Conservation (phyloP, 1,140 invertebrate genomes). For the Cydia amplana region DNA sequence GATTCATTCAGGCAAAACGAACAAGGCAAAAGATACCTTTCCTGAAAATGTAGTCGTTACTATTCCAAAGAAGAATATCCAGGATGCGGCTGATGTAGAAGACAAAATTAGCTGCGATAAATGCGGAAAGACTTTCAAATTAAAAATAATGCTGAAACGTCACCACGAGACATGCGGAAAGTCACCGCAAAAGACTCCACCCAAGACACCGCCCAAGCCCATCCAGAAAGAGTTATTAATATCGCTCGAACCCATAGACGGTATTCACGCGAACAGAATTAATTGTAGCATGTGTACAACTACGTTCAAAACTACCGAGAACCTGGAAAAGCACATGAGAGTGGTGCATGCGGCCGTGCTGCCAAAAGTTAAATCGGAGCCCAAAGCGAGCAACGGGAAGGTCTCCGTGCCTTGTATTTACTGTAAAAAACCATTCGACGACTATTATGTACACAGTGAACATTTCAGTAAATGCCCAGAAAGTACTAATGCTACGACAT, state of each 20-base stretch:
- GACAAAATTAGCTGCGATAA: slow-evolving; percentile 63
- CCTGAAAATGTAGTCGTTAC: slow-evolving; percentile 35
- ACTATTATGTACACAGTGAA: slow-evolving; percentile 55
- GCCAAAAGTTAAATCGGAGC: slow-evolving; percentile 38
- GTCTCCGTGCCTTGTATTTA: slow-evolving; percentile 60
- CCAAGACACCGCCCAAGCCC: slow-evolving; percentile 36
- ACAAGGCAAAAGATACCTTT: neutral
- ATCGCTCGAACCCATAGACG: slow-evolving; percentile 61
- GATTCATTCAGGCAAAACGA: slow-evolving; percentile 45
- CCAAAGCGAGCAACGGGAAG: slow-evolving; percentile 35
- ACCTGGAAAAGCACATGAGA: slow-evolving; percentile 65
- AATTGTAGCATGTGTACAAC: slow-evolving; percentile 59
- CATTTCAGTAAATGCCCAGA: slow-evolving; percentile 59
- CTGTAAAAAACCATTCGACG: slow-evolving; percentile 55
- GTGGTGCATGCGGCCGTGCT: slow-evolving; percentile 62
- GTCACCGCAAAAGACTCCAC: slow-evolving; percentile 39
- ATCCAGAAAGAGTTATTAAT: slow-evolving; percentile 55
- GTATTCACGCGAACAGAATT: slow-evolving; percentile 38
- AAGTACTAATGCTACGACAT: slow-evolving; percentile 41
- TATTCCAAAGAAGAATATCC: slow-evolving; percentile 40
- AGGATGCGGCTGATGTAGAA: slow-evolving; percentile 55
- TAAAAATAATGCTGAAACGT: slow-evolving; percentile 68
- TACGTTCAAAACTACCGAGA: slow-evolving; percentile 61
- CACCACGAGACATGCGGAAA: slow-evolving; percentile 52
- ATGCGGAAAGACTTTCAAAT: slow-evolving; percentile 71